Base-by-base conservation (phyloP, 1,140 invertebrate species). In the Lethrus apterus region DNA sequence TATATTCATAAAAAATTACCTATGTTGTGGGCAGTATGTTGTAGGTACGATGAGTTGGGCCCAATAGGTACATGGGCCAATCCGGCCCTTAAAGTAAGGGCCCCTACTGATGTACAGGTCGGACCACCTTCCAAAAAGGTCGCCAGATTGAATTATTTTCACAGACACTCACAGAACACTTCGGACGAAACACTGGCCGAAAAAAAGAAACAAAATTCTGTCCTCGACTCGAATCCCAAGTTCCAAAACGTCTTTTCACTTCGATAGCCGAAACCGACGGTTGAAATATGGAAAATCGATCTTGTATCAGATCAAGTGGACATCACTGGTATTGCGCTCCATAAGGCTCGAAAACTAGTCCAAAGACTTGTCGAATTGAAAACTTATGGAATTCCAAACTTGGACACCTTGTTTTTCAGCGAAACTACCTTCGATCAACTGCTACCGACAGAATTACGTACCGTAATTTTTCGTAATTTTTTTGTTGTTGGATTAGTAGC, bases 21-120 rank as follows among this genome's bases (percentile, higher is more conserved):
- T 67, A 67, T 67, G 50, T 63, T 65, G 59, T 67, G 65, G 11
- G 60, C 54, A 43, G 65, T 63, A 55, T 67, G 65, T 45, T 65
- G 61, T 23, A 67, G 54, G 49, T 60, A 63, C 38, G 49, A 55
- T 33, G 61, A 62, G 58, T 60, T 63, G 33, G 63, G 60, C 56
- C 64, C 64, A 48, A 65, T 58, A 46, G 65, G 65, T 54, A 65
- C 63, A 67, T 67, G 65, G 57, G 63, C 58, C 56, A 67, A 38
- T 30, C 63, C 65, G 60, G 63, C 65, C 63, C 65, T 59, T 50
- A 67, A 56, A 9, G 61, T 62, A 30, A 66, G 62, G 59, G 64
- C 62, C 59, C 64, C 65, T 50, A 64, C 62, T 52, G 64, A 60
- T 53, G 61, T 47, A 58, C 64, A 65, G 52, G 61, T 55, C 56